Base-by-base conservation (phyloP, 2,888 invertebrate species). In the Pycnomerus fuliginosus region DNA sequence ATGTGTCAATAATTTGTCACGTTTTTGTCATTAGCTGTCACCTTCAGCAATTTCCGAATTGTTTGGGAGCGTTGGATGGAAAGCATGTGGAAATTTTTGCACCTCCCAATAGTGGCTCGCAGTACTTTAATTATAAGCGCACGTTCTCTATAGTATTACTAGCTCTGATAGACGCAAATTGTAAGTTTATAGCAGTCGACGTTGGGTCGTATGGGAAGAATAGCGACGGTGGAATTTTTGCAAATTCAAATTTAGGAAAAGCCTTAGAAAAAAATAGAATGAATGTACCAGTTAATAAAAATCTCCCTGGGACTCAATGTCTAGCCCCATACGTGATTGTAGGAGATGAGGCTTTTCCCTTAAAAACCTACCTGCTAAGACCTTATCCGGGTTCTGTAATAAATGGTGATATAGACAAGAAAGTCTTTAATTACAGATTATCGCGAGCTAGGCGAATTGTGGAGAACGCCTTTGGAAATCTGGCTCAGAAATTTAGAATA, bases 151-250 rank as follows among this genome's bases (percentile, higher is more conserved):
- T 59, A 20, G 61, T 64, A 14, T 35, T 63, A 25, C 29, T 57
- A 29, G 58, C 61, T 17, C 14, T 57, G n/a, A 56, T 59, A 27
- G 58, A 61, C 44, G 53, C 57, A 3, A 22, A 61, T 27, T 63
- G 58, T 35, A 62, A 44, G 22, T 64, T 62, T 49, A 44, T 58
- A 43, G 38, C 45, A 28, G 56, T 61, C 8, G 61, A 65, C 43
- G 44, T 64, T 34, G 63, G 59, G n/a, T 49, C 55, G 14, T 57
- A 56, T 34, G 61, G 61, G 3, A 59, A 49, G 43, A 56, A 56
- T 24, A 60, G 60, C 36, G 63, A 64, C 46, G 58, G 56, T 16
- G 58, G 58, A 15, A 56, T 64, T 29, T 61, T 61, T 43, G 34
- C 32, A 15, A 28, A 41, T 29, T 56, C 56, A 16, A 50, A 43